These are phyloP conservation scores for Amia ocellicauda DNA, from an alignment of 2,113 vertebrate species.

Conservation along the genomic window DNA sequence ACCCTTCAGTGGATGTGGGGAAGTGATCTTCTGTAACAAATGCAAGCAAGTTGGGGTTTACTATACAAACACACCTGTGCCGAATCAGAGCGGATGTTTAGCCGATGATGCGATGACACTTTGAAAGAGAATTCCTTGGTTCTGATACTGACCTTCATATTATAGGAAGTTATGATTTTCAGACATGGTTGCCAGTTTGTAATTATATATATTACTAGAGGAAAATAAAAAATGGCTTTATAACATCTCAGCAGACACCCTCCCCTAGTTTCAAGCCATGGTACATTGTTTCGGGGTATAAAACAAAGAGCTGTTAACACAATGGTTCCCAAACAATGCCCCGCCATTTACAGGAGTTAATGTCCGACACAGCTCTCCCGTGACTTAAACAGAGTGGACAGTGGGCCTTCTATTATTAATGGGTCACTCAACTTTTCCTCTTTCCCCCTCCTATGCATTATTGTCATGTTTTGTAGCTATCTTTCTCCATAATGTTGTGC, in stretches of 20 bases:
- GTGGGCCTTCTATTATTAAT: slow-evolving; percentile 34
- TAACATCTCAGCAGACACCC: not conserved
- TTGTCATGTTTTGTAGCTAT: slow-evolving; percentile 15
- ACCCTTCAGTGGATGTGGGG: not conserved
- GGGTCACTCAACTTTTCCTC: slow-evolving; percentile 32
- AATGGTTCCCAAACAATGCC: not conserved
- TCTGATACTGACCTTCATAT: slow-evolving; percentile 7
- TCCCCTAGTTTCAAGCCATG: not conserved
- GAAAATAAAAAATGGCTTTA: not conserved
- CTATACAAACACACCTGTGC: not conserved
- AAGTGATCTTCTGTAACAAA: not conserved
- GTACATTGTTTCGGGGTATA: not conserved
- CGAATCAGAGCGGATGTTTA: too few relatives aligned
- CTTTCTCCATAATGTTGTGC: slow-evolving; percentile 31
- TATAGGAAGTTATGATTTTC: not conserved
- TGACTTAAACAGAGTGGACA: slow-evolving; percentile 43
- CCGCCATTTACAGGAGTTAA: not conserved
- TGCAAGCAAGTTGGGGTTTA: not conserved
- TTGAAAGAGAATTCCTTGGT: not conserved
- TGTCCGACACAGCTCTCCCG: slow-evolving; percentile 15
- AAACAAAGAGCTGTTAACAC: slow-evolving; percentile 8
- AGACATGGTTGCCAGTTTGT: not conserved
- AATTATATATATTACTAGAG: not conserved
- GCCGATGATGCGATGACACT: not conserved
- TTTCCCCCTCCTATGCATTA: slow-evolving; percentile 22